A percentile compares a stretch with the other conserved stretches of the same genome.
Evolutionary conservation across 2,113 vertebrate genomes (phyloP).

Genomic region (Hippocampus guttulatus): DNA sequence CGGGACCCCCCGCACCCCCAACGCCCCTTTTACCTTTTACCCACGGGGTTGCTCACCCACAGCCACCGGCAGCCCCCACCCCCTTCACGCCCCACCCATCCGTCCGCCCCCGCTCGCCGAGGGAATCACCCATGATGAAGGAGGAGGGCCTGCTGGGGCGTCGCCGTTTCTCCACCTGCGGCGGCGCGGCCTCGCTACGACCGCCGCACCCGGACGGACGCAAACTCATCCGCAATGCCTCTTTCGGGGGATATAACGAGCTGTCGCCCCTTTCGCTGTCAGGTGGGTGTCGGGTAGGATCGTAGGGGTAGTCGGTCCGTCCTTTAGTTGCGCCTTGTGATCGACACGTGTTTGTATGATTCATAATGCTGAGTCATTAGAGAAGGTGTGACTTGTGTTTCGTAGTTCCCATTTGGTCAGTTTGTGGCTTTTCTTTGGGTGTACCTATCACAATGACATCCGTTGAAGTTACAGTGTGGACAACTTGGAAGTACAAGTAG

Average conservation of each 20-base stretch:
- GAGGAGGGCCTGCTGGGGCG: constrained; percentile 83
- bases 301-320: constrained; percentile 1
- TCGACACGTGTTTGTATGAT: not conserved
- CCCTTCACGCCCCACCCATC: constrained; percentile 11
- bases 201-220: constrained; percentile 83
- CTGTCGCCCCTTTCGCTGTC: constrained; percentile 81
- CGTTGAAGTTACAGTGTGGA: not conserved
- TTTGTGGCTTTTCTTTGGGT: not conserved
- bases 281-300: constrained; percentile 75
- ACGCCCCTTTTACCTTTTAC: not conserved
- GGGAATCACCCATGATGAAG: constrained; percentile 79
- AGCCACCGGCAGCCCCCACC: not conserved
- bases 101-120: constrained; percentile 2
- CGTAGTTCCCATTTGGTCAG: not conserved
- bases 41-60: not conserved
- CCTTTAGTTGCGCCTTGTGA: constrained; percentile 7
- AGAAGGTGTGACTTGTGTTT: not conserved
- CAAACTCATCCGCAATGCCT: constrained; percentile 95
- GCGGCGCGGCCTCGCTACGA: constrained; percentile 78
- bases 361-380: not conserved
- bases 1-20: constrained; percentile 38
- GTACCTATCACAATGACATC: not conserved
- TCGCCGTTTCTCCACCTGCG: constrained; percentile 90
- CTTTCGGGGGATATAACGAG: constrained; percentile 95
- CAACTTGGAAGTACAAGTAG: not conserved